Conservation (phyloP, 2,888 invertebrate species). For the Polia nebulosa region DNA sequence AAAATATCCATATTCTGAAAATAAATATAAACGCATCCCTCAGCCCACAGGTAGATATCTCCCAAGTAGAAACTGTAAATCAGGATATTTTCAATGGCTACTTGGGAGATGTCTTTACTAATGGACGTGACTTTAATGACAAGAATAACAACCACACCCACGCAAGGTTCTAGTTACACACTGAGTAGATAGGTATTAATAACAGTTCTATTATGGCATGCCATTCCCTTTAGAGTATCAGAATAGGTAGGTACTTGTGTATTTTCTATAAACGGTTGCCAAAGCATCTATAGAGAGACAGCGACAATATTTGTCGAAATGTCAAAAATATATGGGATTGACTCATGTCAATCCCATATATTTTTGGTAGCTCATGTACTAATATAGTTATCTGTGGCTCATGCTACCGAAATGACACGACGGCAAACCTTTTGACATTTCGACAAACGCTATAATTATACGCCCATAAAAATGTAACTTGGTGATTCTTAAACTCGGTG, state of each 20-base stretch:
- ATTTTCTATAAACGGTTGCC: constrained; percentile 14
- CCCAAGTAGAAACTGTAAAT: constrained; percentile 26
- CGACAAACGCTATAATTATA: not conserved
- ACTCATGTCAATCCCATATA: too few relatives aligned
- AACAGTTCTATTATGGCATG: constrained; percentile 34
- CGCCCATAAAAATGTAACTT: not conserved
- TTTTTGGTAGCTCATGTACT: too few relatives aligned
- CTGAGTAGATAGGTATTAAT: not conserved
- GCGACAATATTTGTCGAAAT: too few relatives aligned
- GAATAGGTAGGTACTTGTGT: constrained; percentile 19
- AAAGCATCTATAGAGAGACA: not conserved
- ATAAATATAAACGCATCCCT: not conserved
- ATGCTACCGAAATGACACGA: too few relatives aligned
- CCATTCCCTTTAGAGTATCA: constrained; percentile 36
- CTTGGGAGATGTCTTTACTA: not conserved
- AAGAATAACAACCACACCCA: not conserved
- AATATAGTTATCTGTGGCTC: too few relatives aligned
- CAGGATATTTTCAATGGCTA: not conserved
- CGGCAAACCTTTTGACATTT: not conserved
- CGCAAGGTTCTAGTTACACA: not conserved
- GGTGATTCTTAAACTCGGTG: not conserved
- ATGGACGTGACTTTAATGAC: not conserved
- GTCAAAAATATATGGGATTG: too few relatives aligned
- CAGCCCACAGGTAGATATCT: not conserved
- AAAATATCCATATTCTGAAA: not conserved